Conservation (phyloP, 2,113 vertebrate species). For the Narcine bancroftii region DNA sequence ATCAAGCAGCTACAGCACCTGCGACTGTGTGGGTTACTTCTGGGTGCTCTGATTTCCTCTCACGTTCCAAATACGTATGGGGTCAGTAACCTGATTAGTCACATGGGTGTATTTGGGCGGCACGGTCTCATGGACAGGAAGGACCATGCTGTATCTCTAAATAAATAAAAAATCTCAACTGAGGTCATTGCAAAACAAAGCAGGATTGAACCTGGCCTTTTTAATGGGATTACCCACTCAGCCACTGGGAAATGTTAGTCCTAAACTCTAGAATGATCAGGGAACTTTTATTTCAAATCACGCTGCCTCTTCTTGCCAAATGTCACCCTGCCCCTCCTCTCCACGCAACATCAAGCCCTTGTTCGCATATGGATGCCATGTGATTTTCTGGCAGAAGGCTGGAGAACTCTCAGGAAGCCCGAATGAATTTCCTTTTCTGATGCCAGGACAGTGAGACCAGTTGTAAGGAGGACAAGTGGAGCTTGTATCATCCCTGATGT, state of each 20-base stretch:
- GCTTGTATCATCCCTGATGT: background rate
- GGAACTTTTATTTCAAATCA: background rate
- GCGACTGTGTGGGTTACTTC: too few species aligned
- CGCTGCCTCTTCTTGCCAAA: background rate
- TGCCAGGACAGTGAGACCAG: background rate
- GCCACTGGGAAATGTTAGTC: background rate
- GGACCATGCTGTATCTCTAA: too few species aligned
- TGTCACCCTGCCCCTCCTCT: background rate
- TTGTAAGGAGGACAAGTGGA: background rate
- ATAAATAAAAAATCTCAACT: too few species aligned
- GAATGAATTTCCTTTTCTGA: background rate
- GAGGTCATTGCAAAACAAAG: background rate
- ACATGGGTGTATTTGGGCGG: too few species aligned
- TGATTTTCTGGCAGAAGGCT: background rate
- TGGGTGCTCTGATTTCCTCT: too few species aligned
- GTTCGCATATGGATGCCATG: background rate
- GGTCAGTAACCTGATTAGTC: too few species aligned
- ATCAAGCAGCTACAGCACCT: too few species aligned
- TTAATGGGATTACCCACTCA: background rate
- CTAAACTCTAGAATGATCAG: background rate
- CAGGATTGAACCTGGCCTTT: background rate
- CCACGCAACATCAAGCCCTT: background rate
- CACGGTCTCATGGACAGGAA: too few species aligned
- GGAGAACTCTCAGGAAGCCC: background rate
- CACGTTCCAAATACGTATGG: too few species aligned